phyloP scores from a whole-genome alignment of 1,140 invertebrate species.

The Drosophila lacertosa region DNA sequence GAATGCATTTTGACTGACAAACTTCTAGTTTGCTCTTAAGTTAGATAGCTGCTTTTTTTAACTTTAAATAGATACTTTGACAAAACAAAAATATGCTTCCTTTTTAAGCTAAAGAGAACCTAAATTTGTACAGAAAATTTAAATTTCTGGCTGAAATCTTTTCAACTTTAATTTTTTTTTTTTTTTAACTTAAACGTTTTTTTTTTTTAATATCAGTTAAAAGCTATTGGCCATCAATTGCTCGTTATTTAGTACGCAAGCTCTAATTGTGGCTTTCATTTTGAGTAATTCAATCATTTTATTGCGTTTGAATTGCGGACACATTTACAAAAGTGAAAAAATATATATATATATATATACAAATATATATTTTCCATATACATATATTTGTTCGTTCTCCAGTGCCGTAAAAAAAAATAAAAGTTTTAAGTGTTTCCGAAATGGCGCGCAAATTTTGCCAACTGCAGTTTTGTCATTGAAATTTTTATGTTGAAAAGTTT shows the following conservation, averaged over 20 bases:
- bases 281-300: constrained; percentile 18
- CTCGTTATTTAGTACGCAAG: neutral
- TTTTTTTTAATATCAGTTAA: neutral
- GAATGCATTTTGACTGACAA: neutral
- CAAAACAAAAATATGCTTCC: no score
- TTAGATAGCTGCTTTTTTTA: neutral
- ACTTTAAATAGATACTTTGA: neutral
- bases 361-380: no score
- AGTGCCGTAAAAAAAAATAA: neutral
- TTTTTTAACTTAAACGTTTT: no score
- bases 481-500: constrained; percentile 41
- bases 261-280: constrained; percentile 7
- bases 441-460: constrained; percentile 41
- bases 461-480: constrained; percentile 57
- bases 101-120: no score
- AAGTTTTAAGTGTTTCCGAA: constrained; percentile 52
- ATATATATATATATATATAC: no score
- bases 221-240: neutral
- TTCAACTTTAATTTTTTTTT: neutral
- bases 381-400: no score
- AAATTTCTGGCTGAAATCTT: no score
- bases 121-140: no score
- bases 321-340: constrained; percentile 21
- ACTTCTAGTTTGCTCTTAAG: no score
- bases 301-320: constrained; percentile 24